These are phyloP conservation scores for Melipona quadrifasciata DNA, from an alignment of 1,140 invertebrate species.

Conservation along the genomic window DNA sequence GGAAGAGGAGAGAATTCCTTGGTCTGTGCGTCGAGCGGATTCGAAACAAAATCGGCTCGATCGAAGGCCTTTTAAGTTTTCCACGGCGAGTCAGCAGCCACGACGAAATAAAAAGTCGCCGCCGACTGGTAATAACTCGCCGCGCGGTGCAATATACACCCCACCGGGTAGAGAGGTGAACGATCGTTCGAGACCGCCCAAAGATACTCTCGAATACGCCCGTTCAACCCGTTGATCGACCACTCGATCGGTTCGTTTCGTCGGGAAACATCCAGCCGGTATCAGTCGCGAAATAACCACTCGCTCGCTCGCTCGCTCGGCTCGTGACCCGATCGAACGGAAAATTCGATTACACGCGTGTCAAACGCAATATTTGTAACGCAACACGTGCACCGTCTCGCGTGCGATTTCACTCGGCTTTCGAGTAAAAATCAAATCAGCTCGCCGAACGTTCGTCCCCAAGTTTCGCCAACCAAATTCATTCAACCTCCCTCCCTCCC, in stretches of 20 bases:
- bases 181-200: conserved; percentile 34
- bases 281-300: background rate
- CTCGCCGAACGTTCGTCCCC: background rate
- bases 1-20: too few species aligned
- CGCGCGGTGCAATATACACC: conserved; percentile 11
- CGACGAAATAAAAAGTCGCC: conserved; percentile 35
- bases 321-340: background rate
- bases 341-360: background rate
- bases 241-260: conserved; percentile 7
- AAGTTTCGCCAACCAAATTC: conserved; percentile 14
- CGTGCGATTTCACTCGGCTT: background rate
- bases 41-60: background rate
- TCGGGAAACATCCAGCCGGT: background rate
- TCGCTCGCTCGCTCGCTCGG: too few species aligned
- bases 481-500: background rate
- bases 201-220: conserved; percentile 16
- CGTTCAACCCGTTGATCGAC: background rate
- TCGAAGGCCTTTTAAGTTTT: conserved; percentile 24
- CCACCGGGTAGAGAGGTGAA: conserved; percentile 26
- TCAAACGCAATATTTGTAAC: conserved; percentile 2
- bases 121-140: conserved; percentile 40
- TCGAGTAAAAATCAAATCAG: background rate
- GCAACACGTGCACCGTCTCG: background rate
- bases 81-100: background rate
- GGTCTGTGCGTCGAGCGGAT: background rate